Evolutionary conservation across 2,888 invertebrate species (phyloP).

Genomic region (Nemapogon koenigi): DNA sequence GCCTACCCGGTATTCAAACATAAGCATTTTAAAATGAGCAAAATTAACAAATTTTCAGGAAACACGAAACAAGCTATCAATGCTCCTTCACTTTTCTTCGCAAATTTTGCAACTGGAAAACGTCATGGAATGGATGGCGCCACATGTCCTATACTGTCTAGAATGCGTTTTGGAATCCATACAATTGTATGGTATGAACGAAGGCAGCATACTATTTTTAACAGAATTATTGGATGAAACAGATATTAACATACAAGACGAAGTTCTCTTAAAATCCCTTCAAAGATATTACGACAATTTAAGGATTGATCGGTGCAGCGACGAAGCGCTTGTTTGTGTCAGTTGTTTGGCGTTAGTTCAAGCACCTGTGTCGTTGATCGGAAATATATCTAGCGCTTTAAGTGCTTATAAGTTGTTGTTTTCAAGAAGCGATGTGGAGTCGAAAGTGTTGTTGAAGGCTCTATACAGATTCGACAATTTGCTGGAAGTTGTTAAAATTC

Average conservation of each 20-base stretch:
- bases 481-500: slow-evolving; percentile 10
- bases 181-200: background rate
- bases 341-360: slow-evolving; percentile 19
- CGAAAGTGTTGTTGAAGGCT: slow-evolving; percentile 19
- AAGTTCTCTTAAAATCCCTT: background rate
- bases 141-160: background rate
- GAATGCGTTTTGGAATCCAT: background rate
- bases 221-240: background rate
- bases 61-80: slow-evolving; percentile 14
- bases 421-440: slow-evolving; percentile 23
- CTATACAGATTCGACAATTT: slow-evolving; percentile 23
- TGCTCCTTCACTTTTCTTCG: slow-evolving; percentile 14
- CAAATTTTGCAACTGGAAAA: slow-evolving; percentile 14
- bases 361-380: slow-evolving; percentile 9
- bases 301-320: slow-evolving; percentile 18
- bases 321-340: slow-evolving; percentile 22
- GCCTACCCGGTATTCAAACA: too few relatives aligned
- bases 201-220: slow-evolving; percentile 1
- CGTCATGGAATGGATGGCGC: slow-evolving; percentile 2
- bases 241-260: background rate
- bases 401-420: slow-evolving; percentile 26
- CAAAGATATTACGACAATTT: slow-evolving; percentile 16
- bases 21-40: too few relatives aligned
- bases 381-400: slow-evolving; percentile 5
- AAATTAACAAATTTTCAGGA: slow-evolving; percentile 14